phyloP scores from a whole-genome alignment of 2,113 vertebrate genomes.

The Atlantisia rogersi region DNA sequence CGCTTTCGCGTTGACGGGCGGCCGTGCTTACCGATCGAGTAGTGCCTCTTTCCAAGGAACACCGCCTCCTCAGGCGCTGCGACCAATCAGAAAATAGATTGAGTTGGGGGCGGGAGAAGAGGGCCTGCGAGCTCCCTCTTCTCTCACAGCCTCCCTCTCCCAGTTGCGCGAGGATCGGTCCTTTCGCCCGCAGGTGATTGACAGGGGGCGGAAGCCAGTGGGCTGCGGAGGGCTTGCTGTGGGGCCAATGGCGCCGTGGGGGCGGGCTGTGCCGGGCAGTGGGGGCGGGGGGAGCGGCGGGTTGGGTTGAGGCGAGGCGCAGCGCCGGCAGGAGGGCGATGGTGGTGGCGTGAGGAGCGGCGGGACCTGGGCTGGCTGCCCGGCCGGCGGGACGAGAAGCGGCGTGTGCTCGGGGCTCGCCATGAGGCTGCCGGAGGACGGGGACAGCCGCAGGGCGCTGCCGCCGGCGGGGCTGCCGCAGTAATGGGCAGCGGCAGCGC shows the following conservation, averaged over 20 bases:
- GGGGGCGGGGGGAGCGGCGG: neutral
- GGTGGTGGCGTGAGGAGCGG: neutral
- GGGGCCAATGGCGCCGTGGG: neutral
- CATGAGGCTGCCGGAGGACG: slow-evolving; percentile 39
- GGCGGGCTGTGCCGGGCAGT: neutral
- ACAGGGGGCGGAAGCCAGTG: fast-evolving
- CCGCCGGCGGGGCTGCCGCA: neutral
- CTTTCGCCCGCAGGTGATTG: neutral
- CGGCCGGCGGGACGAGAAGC: neutral
- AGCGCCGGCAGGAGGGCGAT: slow-evolving; percentile 4
- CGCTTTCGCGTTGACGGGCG: neutral
- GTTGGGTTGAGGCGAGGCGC: neutral
- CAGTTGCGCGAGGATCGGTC: neutral
- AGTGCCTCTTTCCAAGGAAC: fast-evolving
- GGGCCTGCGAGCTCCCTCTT: neutral
- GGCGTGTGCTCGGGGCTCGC: slow-evolving; percentile 9
- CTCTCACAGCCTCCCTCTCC: neutral
- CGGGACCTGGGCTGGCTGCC: neutral
- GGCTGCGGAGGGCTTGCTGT: fast-evolving
- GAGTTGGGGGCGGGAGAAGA: neutral
- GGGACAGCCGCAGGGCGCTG: slow-evolving; percentile 53
- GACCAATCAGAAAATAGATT: neutral
- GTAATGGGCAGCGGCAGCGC: slow-evolving; percentile 13
- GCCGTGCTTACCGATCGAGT: fast-evolving
- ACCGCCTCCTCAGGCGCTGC: fast-evolving